phyloP scores from a whole-genome alignment of 1,140 invertebrate species.

The Papilio xuthus region DNA sequence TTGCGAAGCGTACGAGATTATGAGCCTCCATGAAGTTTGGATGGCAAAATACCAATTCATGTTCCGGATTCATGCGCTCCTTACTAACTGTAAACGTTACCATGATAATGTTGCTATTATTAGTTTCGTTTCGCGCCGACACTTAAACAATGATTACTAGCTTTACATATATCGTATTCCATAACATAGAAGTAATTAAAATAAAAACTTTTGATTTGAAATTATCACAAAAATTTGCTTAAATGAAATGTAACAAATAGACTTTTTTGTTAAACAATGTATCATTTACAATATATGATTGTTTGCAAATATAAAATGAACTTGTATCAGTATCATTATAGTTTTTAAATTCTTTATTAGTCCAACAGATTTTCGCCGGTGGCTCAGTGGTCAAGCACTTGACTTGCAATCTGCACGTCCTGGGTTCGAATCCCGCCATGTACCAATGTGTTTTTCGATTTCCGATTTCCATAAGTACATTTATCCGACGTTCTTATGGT shows the following conservation, averaged over 20 bases:
- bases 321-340: not conserved
- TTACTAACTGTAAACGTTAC: not conserved
- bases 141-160: not conserved
- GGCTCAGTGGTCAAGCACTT: no score
- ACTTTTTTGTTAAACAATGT: not conserved
- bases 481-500: no score
- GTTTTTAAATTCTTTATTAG: not conserved
- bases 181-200: not conserved
- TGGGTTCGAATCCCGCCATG: no score
- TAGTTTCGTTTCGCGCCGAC: not conserved
- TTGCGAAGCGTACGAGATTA: not conserved
- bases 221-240: no score
- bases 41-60: not conserved
- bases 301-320: not conserved
- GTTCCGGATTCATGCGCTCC: conserved; percentile 1
- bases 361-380: not conserved
- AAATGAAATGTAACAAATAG: no score
- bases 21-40: not conserved
- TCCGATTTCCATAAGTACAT: no score
- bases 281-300: no score
- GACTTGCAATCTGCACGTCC: no score
- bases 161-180: not conserved
- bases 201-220: no score
- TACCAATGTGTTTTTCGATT: no score
- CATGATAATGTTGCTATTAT: not conserved